phyloP scores from a whole-genome alignment of 2,797 vertebrate species.

The Rachycentron canadum region DNA sequence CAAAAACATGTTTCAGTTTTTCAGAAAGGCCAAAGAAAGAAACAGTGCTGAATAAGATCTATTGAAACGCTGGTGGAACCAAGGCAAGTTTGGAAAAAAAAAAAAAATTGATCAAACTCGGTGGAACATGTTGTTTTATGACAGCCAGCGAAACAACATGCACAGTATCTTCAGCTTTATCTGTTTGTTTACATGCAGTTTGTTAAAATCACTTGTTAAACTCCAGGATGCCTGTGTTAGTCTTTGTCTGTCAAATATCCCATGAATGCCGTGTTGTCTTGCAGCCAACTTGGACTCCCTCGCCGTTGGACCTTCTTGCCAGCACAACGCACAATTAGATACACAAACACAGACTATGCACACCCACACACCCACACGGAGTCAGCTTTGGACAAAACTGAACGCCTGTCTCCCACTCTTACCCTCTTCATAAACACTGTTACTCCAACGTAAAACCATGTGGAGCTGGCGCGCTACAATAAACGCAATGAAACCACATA shows the following conservation, averaged over 20 bases:
- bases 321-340: slow-evolving; percentile 54
- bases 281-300: slow-evolving; percentile 48
- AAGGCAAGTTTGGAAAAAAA: neutral
- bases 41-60: neutral
- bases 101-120: neutral
- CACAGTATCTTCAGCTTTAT: neutral
- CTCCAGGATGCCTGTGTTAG: slow-evolving; percentile 4
- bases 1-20: neutral
- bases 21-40: neutral
- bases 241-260: slow-evolving; percentile 44
- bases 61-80: neutral
- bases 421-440: slow-evolving; percentile 64
- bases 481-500: slow-evolving; percentile 61
- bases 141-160: neutral
- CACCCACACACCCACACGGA: slow-evolving; percentile 67
- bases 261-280: slow-evolving; percentile 44
- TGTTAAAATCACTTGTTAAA: neutral
- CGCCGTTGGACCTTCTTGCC: slow-evolving; percentile 3
- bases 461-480: slow-evolving; percentile 52
- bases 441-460: slow-evolving; percentile 61
- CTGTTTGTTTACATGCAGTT: neutral
- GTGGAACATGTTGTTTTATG: neutral
- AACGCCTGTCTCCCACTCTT: slow-evolving; percentile 59
- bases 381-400: slow-evolving; percentile 46
- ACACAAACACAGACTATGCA: slow-evolving; percentile 58